These are phyloP conservation scores for Oceanodroma leucorhoa DNA, from an alignment of 2,797 vertebrate genomes.

Conservation along the genomic window DNA sequence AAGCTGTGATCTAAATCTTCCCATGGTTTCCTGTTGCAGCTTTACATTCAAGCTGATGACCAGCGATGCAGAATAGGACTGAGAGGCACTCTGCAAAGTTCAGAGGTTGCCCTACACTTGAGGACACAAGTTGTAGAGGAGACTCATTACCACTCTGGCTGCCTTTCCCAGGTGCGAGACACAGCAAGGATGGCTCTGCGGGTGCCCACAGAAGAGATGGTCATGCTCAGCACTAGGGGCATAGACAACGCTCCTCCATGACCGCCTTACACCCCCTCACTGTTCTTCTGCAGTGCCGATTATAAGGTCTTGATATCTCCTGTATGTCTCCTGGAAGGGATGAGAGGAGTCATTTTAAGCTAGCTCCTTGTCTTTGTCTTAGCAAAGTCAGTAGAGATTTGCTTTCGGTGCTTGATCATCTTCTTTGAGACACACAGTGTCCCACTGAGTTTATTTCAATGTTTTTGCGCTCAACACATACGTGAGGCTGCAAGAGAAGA, in stretches of 20 bases:
- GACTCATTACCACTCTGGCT: neutral
- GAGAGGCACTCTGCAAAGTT: neutral
- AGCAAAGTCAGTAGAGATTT: neutral
- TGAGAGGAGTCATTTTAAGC: neutral
- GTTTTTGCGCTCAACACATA: neutral
- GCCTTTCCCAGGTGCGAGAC: neutral
- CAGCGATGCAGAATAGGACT: fast-evolving
- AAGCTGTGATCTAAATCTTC: neutral
- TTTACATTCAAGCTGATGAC: neutral
- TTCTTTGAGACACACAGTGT: neutral
- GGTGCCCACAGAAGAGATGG: neutral
- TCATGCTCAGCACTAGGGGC: neutral
- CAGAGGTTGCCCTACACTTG: neutral
- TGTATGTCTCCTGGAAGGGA: neutral
- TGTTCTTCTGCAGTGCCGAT: fast-evolving
- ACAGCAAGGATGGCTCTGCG: neutral
- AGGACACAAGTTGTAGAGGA: fast-evolving
- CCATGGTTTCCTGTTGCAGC: neutral
- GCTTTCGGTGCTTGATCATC: neutral
- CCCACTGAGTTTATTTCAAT: neutral
- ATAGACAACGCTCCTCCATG: neutral
- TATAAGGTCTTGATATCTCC: neutral
- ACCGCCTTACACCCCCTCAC: fast-evolving
- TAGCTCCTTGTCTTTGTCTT: neutral
- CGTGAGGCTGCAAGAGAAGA: neutral